Percentiles rank a stretch among this genome's conserved stretches.
Evolutionary conservation across 2,888 invertebrate genomes (phyloP).

Genomic region (Plagodis pulveraria): DNA sequence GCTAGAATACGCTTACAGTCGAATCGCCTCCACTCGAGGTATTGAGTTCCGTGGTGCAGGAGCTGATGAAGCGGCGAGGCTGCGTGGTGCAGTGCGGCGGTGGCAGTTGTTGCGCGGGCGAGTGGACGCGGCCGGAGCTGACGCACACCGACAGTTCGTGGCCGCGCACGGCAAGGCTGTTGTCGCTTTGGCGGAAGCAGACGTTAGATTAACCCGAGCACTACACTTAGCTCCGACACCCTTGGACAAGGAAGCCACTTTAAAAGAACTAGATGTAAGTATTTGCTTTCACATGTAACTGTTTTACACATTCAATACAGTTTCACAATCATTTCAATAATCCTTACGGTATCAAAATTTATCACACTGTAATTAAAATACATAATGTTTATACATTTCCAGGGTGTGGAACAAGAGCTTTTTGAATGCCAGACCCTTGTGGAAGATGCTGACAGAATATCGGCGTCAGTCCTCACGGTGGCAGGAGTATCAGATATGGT

Average conservation of each 20-base stretch:
- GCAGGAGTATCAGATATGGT: conserved; percentile 67
- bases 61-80: conserved; percentile 87
- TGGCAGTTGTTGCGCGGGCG: conserved; percentile 88
- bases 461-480: conserved; percentile 49
- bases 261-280: conserved; percentile 79
- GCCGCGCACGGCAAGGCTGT: conserved; percentile 89
- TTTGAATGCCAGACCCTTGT: conserved; percentile 68
- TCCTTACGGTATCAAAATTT: not conserved
- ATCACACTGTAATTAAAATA: not conserved
- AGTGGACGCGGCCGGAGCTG: conserved; percentile 84
- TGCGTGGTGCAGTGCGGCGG: conserved; percentile 86
- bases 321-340: no score
- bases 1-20: conserved; percentile 89
- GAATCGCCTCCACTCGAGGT: conserved; percentile 87
- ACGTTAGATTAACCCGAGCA: conserved; percentile 89
- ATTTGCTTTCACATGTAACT: not conserved
- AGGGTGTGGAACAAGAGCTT: conserved; percentile 71
- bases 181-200: conserved; percentile 88
- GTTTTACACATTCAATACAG: no score
- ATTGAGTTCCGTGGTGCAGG: conserved; percentile 87
- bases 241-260: conserved; percentile 69
- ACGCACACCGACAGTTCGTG: conserved; percentile 88
- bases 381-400: conserved; percentile 4
- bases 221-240: conserved; percentile 85
- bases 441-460: conserved; percentile 67